phyloP scores from a whole-genome alignment of 2,113 vertebrate species.

The Micronisus gabar region DNA sequence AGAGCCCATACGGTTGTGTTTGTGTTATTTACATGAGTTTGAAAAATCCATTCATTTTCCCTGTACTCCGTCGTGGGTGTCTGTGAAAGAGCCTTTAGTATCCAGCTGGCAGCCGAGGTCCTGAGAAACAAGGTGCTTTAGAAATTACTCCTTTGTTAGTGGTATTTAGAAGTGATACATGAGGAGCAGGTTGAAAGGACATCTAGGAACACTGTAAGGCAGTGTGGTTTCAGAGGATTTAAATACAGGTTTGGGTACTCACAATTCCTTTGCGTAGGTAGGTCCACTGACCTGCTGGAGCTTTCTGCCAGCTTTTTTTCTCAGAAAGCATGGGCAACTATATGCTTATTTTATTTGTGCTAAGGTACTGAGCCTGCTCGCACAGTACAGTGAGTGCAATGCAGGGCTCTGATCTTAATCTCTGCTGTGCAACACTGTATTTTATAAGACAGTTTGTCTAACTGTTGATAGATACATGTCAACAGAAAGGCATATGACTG shows the following conservation, averaged over 20 bases:
- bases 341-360: background rate
- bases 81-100: background rate
- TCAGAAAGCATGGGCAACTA: background rate
- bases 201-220: background rate
- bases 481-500: background rate
- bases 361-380: background rate
- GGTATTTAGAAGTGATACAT: background rate
- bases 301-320: background rate
- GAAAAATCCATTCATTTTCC: background rate
- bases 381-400: background rate
- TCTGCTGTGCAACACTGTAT: background rate
- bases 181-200: background rate
- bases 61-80: accelerated
- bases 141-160: background rate
- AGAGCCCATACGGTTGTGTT: background rate
- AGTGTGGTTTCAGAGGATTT: background rate
- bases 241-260: background rate
- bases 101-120: background rate
- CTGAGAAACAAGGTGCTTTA: background rate
- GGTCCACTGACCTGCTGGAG: background rate
- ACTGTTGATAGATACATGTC: background rate
- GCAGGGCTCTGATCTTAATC: background rate
- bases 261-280: background rate
- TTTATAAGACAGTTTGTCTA: background rate
- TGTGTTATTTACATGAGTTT: background rate